Percentiles rank a stretch among this genome's conserved stretches.
Evolutionary conservation across 2,797 vertebrate genomes (phyloP).

Genomic region (Cheracebus regulus): DNA sequence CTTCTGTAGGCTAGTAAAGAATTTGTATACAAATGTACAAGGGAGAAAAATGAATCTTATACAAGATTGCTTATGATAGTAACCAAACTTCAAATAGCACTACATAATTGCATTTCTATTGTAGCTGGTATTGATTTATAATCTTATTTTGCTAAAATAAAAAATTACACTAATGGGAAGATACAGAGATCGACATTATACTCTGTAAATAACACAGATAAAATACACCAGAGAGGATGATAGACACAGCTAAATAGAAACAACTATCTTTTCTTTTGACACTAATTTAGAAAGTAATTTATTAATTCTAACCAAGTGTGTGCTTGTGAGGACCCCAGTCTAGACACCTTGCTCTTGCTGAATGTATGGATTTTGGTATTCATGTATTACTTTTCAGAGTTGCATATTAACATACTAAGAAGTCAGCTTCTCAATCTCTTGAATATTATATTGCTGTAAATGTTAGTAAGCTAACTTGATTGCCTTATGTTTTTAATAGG

Average conservation of each 20-base stretch:
- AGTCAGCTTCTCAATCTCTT: slow-evolving; percentile 6
- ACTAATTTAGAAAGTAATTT: background rate
- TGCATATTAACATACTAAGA: background rate
- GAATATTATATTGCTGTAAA: slow-evolving; percentile 5
- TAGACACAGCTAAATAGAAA: background rate
- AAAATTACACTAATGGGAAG: background rate
- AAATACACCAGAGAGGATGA: background rate
- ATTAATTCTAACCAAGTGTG: background rate
- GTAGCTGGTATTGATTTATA: background rate
- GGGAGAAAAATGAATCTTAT: background rate
- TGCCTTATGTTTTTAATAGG: slow-evolving; percentile 21
- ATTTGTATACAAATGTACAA: background rate
- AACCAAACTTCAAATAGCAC: slow-evolving; percentile 33
- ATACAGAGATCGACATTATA: background rate
- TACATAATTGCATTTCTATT: background rate
- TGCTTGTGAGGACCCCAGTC: background rate
- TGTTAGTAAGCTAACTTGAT: slow-evolving; percentile 12
- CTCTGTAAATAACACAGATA: background rate
- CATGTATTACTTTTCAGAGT: background rate
- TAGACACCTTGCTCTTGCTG: background rate
- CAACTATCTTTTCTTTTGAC: background rate
- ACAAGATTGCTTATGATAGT: background rate
- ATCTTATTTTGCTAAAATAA: slow-evolving; percentile 16
- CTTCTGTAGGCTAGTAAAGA: background rate
- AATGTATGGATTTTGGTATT: background rate